phyloP scores from a whole-genome alignment of 2,113 vertebrate species.

The Oncorhynchus kisutch region DNA sequence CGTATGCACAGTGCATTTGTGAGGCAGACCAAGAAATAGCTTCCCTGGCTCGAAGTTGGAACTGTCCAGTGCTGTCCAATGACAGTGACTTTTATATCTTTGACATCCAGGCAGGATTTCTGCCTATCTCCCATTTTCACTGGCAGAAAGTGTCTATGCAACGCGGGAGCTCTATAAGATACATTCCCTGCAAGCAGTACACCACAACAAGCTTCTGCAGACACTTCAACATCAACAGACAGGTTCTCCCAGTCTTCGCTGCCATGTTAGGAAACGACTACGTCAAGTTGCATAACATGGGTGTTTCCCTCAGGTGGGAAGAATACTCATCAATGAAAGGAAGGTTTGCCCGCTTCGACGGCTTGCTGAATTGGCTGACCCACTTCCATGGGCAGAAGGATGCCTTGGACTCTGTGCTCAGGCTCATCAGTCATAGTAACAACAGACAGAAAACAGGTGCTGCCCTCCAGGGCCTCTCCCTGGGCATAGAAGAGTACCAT shows the following conservation, averaged over 20 bases:
- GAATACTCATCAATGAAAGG: constrained; percentile 15
- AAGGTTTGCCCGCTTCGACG: constrained; percentile 47
- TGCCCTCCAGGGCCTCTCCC: constrained; percentile 48
- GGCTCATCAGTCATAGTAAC: constrained; percentile 44
- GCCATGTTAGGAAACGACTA: constrained; percentile 81
- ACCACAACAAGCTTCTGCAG: constrained; percentile 66
- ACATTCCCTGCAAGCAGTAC: constrained; percentile 75
- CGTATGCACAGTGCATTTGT: constrained; percentile 77
- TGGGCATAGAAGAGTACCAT: constrained; percentile 75
- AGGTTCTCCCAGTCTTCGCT: constrained; percentile 81
- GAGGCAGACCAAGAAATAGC: constrained; percentile 85
- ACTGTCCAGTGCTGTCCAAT: constrained; percentile 81
- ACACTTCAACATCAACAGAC: constrained; percentile 60
- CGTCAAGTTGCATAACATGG: constrained; percentile 45
- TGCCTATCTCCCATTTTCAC: constrained; percentile 75
- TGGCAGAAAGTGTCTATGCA: constrained; percentile 65
- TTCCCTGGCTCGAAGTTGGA: constrained; percentile 80
- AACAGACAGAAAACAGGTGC: not conserved
- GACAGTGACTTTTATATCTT: constrained; percentile 91
- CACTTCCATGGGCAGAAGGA: constrained; percentile 53
- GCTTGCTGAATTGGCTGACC: constrained; percentile 79
- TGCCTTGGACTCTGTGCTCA: constrained; percentile 68
- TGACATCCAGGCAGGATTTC: constrained; percentile 74
- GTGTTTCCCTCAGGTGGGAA: constrained; percentile 26
- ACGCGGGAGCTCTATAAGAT: constrained; percentile 31